Base-by-base conservation (phyloP, 2,113 vertebrate genomes). In the Urocynchramus pylzowi region DNA sequence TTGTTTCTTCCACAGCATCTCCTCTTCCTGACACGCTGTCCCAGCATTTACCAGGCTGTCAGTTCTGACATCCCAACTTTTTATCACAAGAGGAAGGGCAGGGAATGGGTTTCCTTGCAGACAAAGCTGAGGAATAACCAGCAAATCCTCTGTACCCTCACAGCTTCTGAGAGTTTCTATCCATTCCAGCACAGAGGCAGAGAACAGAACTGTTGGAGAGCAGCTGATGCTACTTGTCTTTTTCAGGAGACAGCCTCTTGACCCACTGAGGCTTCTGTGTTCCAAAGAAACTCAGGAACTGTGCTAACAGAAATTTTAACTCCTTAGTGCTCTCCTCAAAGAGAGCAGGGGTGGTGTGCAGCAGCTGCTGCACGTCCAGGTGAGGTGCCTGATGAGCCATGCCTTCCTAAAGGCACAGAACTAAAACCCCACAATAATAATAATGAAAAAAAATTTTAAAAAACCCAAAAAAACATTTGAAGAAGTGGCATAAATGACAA, bases 1-100 rank as follows among this genome's bases (percentile, higher is more conserved):
- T 95, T 37, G 45, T 68, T 96, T 86, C 89, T 88, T 80, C 78
- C 65, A 86, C 91, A 86, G 11, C 78, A 28, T 68, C 89, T 96
- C 76, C 44, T 67, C 80, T 8, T 28, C 75, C 84, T 93, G 88
- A 84, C 78, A 88, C 3, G 2, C 60, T 90, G 86, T 97, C 88
- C 92, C 85, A 90, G 83, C 60, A 56, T 50, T 82, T 70, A 33
- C 19, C 67, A 64, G 57, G 61, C 78, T 96, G 90, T 87, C 90
- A 95, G 61, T 16, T 88, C 93, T 92, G 90, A 93, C 91, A 94
- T 92, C 54, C 74, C 63, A 73, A 37, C 68, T 79, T 84, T 28
- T 90, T 50, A 18, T 76, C 89, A 70, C 1, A 65, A 69, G 84
- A 74, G 87, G 78, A 82, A 89, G 71, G 77, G 82, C 87, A 91